Conservation (phyloP, 2,888 invertebrate species). For the Gnatocerus cornutus region DNA sequence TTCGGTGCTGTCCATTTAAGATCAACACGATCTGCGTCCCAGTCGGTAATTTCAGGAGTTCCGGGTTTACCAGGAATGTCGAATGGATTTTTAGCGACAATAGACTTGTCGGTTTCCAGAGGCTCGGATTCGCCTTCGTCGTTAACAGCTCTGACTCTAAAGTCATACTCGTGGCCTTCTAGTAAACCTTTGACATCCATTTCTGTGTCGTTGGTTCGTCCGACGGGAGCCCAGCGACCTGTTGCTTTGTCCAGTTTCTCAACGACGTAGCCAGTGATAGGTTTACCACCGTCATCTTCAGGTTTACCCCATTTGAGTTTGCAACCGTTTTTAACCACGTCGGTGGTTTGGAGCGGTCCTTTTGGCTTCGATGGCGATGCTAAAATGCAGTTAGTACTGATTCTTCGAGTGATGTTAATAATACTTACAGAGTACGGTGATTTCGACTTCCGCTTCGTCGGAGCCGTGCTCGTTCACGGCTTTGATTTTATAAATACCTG, state of each 20-base stretch:
- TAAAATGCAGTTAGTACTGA: constrained; percentile 53
- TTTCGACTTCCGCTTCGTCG: constrained; percentile 95
- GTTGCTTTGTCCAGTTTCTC: constrained; percentile 95
- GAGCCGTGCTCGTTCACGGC: constrained; percentile 94
- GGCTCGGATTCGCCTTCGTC: constrained; percentile 98
- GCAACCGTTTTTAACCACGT: constrained; percentile 92
- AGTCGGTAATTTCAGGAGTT: constrained; percentile 88
- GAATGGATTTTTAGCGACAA: constrained; percentile 96
- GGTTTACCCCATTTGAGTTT: constrained; percentile 96
- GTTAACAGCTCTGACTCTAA: constrained; percentile 93
- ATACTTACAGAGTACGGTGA: constrained; percentile 84
- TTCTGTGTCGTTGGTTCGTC: constrained; percentile 89
- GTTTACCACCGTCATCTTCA: constrained; percentile 95
- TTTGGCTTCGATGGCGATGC: constrained; percentile 90
- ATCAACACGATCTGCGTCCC: constrained; percentile 91
- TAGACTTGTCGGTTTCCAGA: constrained; percentile 90
- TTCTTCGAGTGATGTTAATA: constrained; percentile 62
- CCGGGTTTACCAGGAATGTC: constrained; percentile 91
- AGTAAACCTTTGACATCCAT: constrained; percentile 91
- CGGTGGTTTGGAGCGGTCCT: constrained; percentile 90
- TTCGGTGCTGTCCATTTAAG: constrained; percentile 89
- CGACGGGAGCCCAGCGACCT: constrained; percentile 95
- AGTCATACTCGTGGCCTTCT: constrained; percentile 95
- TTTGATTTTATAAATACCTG: constrained; percentile 91
- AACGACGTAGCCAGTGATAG: constrained; percentile 92